Conservation (phyloP, 2,113 vertebrate genomes). For the Symphodus melops region DNA sequence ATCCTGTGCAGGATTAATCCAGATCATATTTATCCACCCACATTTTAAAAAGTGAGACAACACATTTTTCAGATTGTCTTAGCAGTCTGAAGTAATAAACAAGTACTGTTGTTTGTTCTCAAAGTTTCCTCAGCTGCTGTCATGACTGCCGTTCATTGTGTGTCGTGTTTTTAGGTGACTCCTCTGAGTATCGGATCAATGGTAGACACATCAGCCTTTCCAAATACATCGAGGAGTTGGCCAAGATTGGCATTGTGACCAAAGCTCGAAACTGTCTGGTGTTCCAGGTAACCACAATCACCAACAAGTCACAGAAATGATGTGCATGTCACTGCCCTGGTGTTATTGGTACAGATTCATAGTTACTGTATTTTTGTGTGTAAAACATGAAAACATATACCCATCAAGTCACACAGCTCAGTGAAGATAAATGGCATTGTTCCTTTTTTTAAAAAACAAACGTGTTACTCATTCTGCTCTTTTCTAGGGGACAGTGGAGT, state of each 20-base stretch:
- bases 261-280: conserved; percentile 93
- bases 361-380: no score
- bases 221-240: conserved; percentile 84
- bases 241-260: conserved; percentile 89
- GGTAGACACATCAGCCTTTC: conserved; percentile 79
- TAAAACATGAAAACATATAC: no score
- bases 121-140: not conserved
- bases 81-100: no score
- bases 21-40: no score
- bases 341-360: not conserved
- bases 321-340: no score
- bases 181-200: conserved; percentile 87
- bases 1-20: no score
- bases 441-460: not conserved
- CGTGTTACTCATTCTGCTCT: not conserved
- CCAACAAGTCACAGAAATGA: not conserved
- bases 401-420: not conserved
- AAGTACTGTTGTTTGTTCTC: no score
- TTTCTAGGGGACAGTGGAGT: conserved; percentile 92
- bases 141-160: not conserved
- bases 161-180: conserved; percentile 77
- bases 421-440: no score
- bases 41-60: no score
- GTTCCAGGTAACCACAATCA: conserved; percentile 88
- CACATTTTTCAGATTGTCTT: no score